Percentiles rank a stretch among this genome's conserved stretches.
phyloP scores from a whole-genome alignment of 2,888 invertebrate species.

The Crioceris asparagi region DNA sequence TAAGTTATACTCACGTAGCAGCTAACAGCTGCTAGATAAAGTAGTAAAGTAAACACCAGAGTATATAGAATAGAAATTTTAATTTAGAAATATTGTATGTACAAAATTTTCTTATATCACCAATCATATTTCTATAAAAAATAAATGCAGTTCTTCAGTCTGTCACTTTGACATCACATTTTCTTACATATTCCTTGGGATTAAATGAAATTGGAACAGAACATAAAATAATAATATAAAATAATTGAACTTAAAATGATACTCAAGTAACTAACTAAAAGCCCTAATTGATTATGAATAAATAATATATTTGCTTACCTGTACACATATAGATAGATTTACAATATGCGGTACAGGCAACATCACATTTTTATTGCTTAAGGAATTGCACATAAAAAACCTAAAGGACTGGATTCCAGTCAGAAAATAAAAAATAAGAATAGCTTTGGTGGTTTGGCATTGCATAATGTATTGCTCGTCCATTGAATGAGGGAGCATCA shows the following conservation, averaged over 20 bases:
- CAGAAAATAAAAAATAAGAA: constrained; percentile 22
- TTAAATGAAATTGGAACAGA: constrained; percentile 6
- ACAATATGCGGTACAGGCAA: constrained; percentile 14
- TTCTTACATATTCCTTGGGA: constrained; percentile 8
- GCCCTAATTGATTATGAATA: constrained; percentile 12
- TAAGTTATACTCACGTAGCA: too few relatives aligned
- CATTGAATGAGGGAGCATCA: constrained; percentile 21
- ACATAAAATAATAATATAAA: constrained; percentile 11
- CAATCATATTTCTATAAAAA: not conserved
- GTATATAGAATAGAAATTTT: not conserved
- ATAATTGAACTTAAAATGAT: constrained; percentile 3
- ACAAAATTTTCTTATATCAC: constrained; percentile 1
- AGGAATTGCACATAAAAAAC: constrained; percentile 30
- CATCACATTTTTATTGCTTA: constrained; percentile 32
- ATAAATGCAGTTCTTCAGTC: constrained; percentile 14
- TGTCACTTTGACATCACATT: constrained; percentile 18
- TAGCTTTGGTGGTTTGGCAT: constrained; percentile 32
- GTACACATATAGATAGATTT: constrained; percentile 9
- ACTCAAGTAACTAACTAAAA: constrained; percentile 5
- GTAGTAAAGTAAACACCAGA: not conserved
- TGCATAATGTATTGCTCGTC: constrained; percentile 26
- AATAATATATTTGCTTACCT: constrained; percentile 17
- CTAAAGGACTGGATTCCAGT: constrained; percentile 15
- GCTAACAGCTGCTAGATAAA: too few relatives aligned
- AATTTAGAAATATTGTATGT: constrained; percentile 1